Conservation (phyloP, 2,113 vertebrate species). For the Echinops telfairi region DNA sequence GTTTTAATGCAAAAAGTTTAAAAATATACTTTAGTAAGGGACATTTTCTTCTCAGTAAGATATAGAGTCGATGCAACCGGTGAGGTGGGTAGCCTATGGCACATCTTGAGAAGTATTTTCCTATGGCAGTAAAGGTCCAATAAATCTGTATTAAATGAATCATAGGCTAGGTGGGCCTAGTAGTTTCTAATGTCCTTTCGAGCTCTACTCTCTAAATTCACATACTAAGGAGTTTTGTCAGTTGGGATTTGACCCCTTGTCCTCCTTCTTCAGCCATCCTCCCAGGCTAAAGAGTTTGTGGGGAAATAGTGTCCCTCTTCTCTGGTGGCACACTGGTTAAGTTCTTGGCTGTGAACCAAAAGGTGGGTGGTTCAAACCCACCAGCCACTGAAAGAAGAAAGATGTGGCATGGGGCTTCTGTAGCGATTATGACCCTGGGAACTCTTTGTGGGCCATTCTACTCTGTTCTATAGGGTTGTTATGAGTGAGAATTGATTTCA, state of each 20-base stretch:
- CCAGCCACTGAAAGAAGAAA: background rate
- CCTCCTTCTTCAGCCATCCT: background rate
- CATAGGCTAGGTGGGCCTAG: background rate
- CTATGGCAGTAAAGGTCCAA: background rate
- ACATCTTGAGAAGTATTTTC: conserved; percentile 5
- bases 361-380: background rate
- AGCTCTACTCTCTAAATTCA: conserved; percentile 11
- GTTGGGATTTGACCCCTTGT: background rate
- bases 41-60: conserved; percentile 4
- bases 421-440: background rate
- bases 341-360: background rate
- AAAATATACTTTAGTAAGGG: conserved; percentile 8
- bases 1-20: conserved; percentile 32
- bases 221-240: conserved; percentile 1
- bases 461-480: background rate
- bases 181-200: background rate
- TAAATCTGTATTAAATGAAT: conserved; percentile 22
- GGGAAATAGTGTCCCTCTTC: conserved; percentile 10
- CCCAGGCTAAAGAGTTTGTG: background rate
- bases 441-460: background rate
- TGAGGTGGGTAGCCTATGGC: background rate
- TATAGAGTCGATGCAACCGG: background rate
- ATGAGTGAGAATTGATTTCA: background rate
- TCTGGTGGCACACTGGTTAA: background rate
- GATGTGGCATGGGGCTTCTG: background rate